phyloP scores from a whole-genome alignment of 2,113 vertebrate genomes.

The Dipodomys stephensi region DNA sequence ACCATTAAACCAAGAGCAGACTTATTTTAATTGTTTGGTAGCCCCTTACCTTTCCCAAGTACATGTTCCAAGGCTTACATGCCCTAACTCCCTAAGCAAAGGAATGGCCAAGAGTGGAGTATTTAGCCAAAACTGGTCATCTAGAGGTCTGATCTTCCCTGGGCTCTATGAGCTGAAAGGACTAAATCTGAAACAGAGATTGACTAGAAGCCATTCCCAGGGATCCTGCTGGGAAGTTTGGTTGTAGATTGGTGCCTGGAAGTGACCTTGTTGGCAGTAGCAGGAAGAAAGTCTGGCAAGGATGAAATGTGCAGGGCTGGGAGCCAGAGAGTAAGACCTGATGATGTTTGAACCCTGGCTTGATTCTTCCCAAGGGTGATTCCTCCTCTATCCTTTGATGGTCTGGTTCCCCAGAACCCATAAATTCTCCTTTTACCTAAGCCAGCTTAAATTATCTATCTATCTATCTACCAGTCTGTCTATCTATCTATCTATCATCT shows the following conservation, averaged over 20 bases:
- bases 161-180: not conserved
- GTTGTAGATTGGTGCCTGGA: not conserved
- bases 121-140: not conserved
- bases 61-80: not conserved
- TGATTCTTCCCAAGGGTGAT: not conserved
- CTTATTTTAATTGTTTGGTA: not conserved
- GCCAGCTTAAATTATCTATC: not conserved
- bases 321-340: not conserved
- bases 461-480: no score
- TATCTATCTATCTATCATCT: no score
- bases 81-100: not conserved
- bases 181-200: not conserved
- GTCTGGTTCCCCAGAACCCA: not conserved
- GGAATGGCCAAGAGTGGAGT: not conserved
- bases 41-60: conserved; percentile 4
- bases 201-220: not conserved
- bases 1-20: not conserved
- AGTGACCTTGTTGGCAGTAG: not conserved
- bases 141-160: not conserved
- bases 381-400: not conserved
- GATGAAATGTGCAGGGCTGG: not conserved
- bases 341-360: not conserved
- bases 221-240: not conserved
- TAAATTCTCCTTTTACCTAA: not conserved
- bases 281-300: not conserved